Evolutionary conservation across 2,797 vertebrate genomes (phyloP), one percentile per base, ranked within the genome.

Genomic region (Brachyrhaphis roseni): DNA sequence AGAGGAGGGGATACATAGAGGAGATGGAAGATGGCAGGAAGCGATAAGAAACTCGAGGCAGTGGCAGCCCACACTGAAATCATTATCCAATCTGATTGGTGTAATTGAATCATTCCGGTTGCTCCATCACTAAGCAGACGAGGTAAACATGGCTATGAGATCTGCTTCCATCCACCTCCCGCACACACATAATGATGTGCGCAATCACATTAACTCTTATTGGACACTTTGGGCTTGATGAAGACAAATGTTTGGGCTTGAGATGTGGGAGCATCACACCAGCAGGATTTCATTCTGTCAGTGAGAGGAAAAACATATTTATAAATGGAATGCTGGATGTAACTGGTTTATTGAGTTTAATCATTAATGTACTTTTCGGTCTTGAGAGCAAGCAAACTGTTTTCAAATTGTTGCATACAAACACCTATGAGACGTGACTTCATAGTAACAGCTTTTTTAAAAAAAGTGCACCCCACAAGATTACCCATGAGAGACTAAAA

Each of bases 61-160:
- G 85, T 86, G 83, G 88, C 87, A 85, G 78, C 90, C 91, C 92
- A 93, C 91, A 88, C 87, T 76, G 80, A 92, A 92, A 93, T 94
- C 91, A 92, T 94, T 93, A 94, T 90, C 93, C 91, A 88, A 94
- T 94, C 90, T 88, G 89, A 95, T 92, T 89, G 92, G 89, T 90
- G 91, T 94, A 94, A 95, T 95, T 93, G 91, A 93, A 94, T 95
- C 91, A 94, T 93, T 93, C 90, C 81, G 86, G 92, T 92, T 92
- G 91, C 92, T 90, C 92, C 82, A 87, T 92, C 92, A 91, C 86
- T 93, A 93, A 92, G 89, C 92, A 91, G 91, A 90, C 71, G 90
- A 91, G 88, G 90, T 93, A 94, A 93, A 94, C 91, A 92, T 82
- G 79, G 90, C 87, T 91, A 92, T 92, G 92, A 92, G 93, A 91